Evolutionary conservation across 2,888 invertebrate genomes (phyloP).

Genomic region (Yponomeuta evonymella): DNA sequence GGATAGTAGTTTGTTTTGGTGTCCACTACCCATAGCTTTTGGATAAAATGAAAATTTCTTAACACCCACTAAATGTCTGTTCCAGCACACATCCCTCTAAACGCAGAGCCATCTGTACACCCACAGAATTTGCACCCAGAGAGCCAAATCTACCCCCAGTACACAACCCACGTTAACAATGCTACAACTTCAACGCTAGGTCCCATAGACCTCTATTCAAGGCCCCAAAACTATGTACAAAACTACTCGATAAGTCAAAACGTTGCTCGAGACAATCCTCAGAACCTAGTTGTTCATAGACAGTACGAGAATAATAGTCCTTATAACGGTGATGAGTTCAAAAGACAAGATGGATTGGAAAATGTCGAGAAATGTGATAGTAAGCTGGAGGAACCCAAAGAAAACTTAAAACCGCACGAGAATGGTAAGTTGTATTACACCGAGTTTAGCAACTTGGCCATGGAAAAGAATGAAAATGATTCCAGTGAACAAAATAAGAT

Average conservation of each 20-base stretch:
- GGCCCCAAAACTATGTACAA: constrained; percentile 49
- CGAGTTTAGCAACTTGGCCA: constrained; percentile 32
- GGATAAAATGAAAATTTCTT: too few species aligned
- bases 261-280: constrained; percentile 49
- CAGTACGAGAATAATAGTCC: constrained; percentile 54
- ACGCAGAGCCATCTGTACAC: constrained; percentile 31
- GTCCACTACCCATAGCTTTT: too few species aligned
- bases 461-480: constrained; percentile 40
- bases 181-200: constrained; percentile 38
- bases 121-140: constrained; percentile 29
- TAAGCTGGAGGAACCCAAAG: constrained; percentile 43
- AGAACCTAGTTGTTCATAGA: constrained; percentile 58
- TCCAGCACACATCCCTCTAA: constrained; percentile 51
- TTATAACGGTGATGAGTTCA: constrained; percentile 48
- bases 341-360: constrained; percentile 43
- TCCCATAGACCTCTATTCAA: constrained; percentile 45
- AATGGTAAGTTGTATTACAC: constrained; percentile 40
- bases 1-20: too few species aligned
- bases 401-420: constrained; percentile 63
- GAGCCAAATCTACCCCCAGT: constrained; percentile 50
- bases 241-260: constrained; percentile 35
- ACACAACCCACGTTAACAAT: constrained; percentile 41
- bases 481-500: constrained; percentile 36
- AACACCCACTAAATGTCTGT: constrained; percentile 20
- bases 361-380: constrained; percentile 35